Evolutionary conservation across 2,797 vertebrate species (phyloP), one percentile per base, ranked within the genome.

Genomic region (Sebastolobus altivelis): DNA sequence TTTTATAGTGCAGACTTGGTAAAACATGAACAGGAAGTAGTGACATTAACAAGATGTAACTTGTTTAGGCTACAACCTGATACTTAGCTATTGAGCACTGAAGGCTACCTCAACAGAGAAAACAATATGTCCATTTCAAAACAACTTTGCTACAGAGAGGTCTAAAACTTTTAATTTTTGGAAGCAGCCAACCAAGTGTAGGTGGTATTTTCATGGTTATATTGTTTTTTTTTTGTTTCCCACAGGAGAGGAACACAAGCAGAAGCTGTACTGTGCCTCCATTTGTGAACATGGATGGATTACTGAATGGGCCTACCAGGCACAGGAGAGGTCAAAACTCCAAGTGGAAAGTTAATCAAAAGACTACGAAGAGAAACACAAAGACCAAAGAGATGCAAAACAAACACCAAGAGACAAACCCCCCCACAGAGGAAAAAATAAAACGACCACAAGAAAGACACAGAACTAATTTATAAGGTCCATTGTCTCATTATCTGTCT

Each of bases 1-100:
- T 65, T 76, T 72, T 13, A 79, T 27, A 12, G 33, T n/a, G 63
- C 25, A 35, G 52, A 70, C 73, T 72, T n/a, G 12, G 65, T 68
- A 18, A 72, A 79, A 75, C 67, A 49, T 18, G 43, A 62, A 49
- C 35, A 70, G 43, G 75, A 72, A 52, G 66, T n/a, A 31, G 20
- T 13, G 54, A 72, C 63, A 61, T 62, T 60, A 65, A 65, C 40
- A 65, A n/a, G 37, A 1, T 25, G 63, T 55, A 73, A 14, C 60
- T 54, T 79, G 65, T 74, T 65, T 60, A 9, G 14, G 43, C 31
- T 55, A 74, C 22, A 52, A 37, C 25, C 2, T 71, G 35, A 62
- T 40, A 5, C 67, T 81, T 25, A 10, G 38, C 11, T 58, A 77
- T 68, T 60, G 62, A 65, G 60, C 20, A 16, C 6, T 25, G 27